A percentile compares a stretch with the other conserved stretches of the same genome.
Conservation (phyloP, 1,140 invertebrate genomes). For the Drosophila kepulauana region DNA sequence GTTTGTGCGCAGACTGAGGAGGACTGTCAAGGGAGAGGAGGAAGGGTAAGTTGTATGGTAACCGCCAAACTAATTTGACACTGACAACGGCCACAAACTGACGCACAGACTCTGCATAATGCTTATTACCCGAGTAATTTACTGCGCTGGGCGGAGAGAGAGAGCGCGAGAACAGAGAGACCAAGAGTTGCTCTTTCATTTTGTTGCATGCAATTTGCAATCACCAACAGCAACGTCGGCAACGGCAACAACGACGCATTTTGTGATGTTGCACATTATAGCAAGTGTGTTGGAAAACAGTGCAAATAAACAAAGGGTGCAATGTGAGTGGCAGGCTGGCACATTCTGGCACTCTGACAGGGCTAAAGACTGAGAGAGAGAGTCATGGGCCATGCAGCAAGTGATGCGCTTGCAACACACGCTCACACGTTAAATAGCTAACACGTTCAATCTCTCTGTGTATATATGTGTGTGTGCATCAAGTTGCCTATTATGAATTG, state of each 20-base stretch:
- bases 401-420: conserved; percentile 50
- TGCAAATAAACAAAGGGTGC: conserved; percentile 59
- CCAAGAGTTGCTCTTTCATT: conserved; percentile 44
- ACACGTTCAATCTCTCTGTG: conserved; percentile 42
- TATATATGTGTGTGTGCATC: conserved; percentile 34
- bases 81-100: conserved; percentile 54
- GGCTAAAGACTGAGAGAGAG: not conserved
- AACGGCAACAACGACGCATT: conserved; percentile 21
- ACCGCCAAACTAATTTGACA: conserved; percentile 74
- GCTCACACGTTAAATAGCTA: conserved; percentile 52
- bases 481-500: conserved; percentile 81
- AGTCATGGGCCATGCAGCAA: conserved; percentile 46
- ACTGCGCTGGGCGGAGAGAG: not conserved
- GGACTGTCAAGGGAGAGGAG: not conserved
- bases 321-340: conserved; percentile 42
- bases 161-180: too few species aligned
- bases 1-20: not conserved
- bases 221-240: conserved; percentile 38
- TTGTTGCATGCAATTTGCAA: conserved; percentile 71
- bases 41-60: not conserved
- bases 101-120: conserved; percentile 69
- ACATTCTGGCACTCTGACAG: conserved; percentile 25
- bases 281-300: conserved; percentile 70
- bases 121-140: conserved; percentile 70
- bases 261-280: conserved; percentile 53